phyloP scores from a whole-genome alignment of 2,888 invertebrate species.

The Archaeoteleia sp. region DNA sequence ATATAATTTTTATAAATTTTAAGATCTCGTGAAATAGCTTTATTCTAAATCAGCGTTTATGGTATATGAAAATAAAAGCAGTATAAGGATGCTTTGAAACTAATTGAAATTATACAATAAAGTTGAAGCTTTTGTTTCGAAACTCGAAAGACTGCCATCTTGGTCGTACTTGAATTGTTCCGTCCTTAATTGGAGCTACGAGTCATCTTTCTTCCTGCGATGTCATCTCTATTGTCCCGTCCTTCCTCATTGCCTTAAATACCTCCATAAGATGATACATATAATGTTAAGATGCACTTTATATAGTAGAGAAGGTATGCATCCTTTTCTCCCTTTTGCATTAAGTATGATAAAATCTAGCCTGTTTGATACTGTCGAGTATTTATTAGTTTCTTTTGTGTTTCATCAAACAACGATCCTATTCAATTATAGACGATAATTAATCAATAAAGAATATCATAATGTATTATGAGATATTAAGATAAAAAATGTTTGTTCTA shows the following conservation, averaged over 20 bases:
- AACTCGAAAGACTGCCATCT: conserved; percentile 57
- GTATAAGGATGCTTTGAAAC: conserved; percentile 19
- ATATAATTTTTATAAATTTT: too few species aligned
- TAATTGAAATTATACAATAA: conserved; percentile 45
- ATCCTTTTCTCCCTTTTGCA: conserved; percentile 27
- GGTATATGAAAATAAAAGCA: conserved; percentile 24
- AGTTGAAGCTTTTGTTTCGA: conserved; percentile 56
- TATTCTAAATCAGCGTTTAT: conserved; percentile 8
- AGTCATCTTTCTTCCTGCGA: conserved; percentile 53
- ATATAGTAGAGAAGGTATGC: too few species aligned
- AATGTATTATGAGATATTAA: too few species aligned
- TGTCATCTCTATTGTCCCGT: conserved; percentile 36
- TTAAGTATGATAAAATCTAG: too few species aligned
- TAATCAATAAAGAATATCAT: too few species aligned
- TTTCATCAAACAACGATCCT: too few species aligned
- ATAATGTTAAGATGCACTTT: conserved; percentile 38
- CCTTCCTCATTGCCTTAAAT: conserved; percentile 43
- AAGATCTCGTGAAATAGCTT: too few species aligned
- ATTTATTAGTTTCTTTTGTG: too few species aligned
- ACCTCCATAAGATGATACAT: conserved; percentile 45
- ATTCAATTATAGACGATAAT: too few species aligned
- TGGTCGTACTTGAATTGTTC: conserved; percentile 65
- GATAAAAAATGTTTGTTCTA: too few species aligned
- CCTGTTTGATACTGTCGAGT: too few species aligned
- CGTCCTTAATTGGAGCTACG: conserved; percentile 61